Conservation (phyloP, 2,113 vertebrate species). For the Sterrhoptilus dennistouni region DNA sequence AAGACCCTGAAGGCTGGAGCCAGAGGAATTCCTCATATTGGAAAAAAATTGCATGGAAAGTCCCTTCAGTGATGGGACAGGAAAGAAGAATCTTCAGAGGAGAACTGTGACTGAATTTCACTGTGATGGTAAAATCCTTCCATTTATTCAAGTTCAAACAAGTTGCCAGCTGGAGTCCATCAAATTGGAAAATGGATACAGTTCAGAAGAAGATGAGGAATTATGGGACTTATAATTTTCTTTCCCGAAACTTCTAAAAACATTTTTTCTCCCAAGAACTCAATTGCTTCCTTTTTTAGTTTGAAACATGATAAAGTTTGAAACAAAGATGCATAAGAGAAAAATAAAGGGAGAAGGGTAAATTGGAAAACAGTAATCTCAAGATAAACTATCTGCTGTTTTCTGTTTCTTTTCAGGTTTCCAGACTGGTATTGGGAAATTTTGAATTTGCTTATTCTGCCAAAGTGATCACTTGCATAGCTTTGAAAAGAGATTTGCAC, state of each 20-base stretch:
- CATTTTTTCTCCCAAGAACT: neutral
- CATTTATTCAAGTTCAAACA: neutral
- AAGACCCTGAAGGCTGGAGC: neutral
- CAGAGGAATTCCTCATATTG: slow-evolving; percentile 10
- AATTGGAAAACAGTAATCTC: neutral
- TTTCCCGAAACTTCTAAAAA: neutral
- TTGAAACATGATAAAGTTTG: neutral
- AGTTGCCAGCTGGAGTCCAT: slow-evolving; percentile 15
- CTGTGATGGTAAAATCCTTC: neutral
- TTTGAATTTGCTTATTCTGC: neutral
- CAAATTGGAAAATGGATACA: neutral
- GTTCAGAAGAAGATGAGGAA: neutral
- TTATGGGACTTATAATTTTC: neutral
- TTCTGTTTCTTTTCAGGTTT: neutral
- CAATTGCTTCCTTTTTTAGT: neutral
- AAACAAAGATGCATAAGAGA: neutral
- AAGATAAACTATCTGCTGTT: neutral
- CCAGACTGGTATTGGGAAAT: neutral
- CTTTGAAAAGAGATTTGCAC: neutral
- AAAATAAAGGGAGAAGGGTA: neutral
- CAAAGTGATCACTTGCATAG: neutral
- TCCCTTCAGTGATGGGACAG: neutral
- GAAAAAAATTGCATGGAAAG: slow-evolving; percentile 4
- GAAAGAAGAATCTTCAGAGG: neutral
- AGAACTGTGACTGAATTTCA: neutral